A percentile compares a stretch with the other conserved stretches of the same genome.
Evolutionary conservation across 2,113 vertebrate species (phyloP).

Genomic region (Cettia cetti): DNA sequence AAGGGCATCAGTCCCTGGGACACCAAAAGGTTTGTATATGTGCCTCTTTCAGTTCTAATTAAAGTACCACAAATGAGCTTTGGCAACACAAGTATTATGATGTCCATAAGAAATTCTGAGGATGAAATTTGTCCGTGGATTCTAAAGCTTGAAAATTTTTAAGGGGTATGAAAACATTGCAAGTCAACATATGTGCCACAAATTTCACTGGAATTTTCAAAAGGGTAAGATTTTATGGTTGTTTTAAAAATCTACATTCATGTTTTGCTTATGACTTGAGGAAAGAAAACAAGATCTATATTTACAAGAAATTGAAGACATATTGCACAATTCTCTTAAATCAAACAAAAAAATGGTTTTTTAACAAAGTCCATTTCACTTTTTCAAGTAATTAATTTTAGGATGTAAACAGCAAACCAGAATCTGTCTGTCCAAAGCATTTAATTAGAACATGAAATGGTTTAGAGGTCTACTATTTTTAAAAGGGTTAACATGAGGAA

Average conservation of each 20-base stretch:
- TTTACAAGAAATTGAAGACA: neutral
- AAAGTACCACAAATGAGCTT: neutral
- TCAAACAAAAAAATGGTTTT: neutral
- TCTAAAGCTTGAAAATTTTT: neutral
- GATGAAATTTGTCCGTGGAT: neutral
- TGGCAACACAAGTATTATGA: neutral
- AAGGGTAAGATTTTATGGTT: neutral
- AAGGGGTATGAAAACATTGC: neutral
- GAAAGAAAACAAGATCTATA: neutral
- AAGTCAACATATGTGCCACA: neutral
- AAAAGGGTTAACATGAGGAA: neutral
- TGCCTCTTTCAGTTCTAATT: neutral
- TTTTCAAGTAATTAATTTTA: neutral
- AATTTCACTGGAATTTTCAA: neutral
- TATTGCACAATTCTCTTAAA: neutral
- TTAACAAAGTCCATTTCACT: neutral
- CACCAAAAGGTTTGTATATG: neutral
- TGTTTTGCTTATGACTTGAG: neutral
- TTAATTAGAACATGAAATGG: neutral
- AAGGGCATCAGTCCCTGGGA: neutral
- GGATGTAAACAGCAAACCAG: neutral
- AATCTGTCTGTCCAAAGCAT: neutral
- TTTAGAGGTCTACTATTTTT: neutral
- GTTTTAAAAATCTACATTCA: neutral
- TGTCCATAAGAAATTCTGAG: neutral